phyloP scores from a whole-genome alignment of 2,888 invertebrate species.

The Eucera pruinosa region DNA sequence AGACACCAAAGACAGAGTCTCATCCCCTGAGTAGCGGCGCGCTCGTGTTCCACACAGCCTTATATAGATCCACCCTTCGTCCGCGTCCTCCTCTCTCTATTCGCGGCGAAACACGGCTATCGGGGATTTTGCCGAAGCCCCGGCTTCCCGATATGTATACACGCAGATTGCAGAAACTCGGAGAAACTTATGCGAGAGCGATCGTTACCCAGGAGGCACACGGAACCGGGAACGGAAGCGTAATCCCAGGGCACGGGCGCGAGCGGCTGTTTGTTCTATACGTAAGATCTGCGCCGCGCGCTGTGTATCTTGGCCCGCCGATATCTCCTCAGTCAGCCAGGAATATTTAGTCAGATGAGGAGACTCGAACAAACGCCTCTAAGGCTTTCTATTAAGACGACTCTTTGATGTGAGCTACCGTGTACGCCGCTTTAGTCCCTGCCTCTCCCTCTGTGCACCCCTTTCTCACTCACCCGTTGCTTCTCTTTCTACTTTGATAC shows the following conservation, averaged over 20 bases:
- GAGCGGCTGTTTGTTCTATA: slow-evolving; percentile 78
- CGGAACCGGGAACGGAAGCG: slow-evolving; percentile 67
- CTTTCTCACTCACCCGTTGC: slow-evolving; percentile 23
- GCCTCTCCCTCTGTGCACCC: slow-evolving; percentile 53
- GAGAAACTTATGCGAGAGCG: slow-evolving; percentile 71
- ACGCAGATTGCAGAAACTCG: slow-evolving; percentile 73
- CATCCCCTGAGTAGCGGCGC: slow-evolving; percentile 17
- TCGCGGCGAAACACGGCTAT: slow-evolving; percentile 60
- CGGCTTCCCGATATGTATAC: slow-evolving; percentile 70
- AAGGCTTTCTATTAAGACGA: slow-evolving; percentile 87
- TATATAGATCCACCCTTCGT: slow-evolving; percentile 32
- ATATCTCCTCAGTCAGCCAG: slow-evolving; percentile 80
- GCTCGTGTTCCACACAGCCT: slow-evolving; percentile 13
- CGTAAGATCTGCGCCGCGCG: slow-evolving; percentile 77
- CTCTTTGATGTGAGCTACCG: slow-evolving; percentile 84
- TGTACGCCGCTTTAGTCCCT: slow-evolving; percentile 79
- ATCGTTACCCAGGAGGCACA: slow-evolving; percentile 74
- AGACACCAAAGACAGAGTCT: not conserved
- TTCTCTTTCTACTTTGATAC: slow-evolving; percentile 17
- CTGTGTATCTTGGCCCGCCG: slow-evolving; percentile 82
- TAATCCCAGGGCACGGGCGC: slow-evolving; percentile 66
- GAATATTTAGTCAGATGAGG: slow-evolving; percentile 85
- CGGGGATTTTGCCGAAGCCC: slow-evolving; percentile 67
- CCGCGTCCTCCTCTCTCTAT: slow-evolving; percentile 19
- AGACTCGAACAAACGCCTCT: slow-evolving; percentile 87